phyloP scores from a whole-genome alignment of 2,888 invertebrate genomes.

The Nomada fabriciana region DNA sequence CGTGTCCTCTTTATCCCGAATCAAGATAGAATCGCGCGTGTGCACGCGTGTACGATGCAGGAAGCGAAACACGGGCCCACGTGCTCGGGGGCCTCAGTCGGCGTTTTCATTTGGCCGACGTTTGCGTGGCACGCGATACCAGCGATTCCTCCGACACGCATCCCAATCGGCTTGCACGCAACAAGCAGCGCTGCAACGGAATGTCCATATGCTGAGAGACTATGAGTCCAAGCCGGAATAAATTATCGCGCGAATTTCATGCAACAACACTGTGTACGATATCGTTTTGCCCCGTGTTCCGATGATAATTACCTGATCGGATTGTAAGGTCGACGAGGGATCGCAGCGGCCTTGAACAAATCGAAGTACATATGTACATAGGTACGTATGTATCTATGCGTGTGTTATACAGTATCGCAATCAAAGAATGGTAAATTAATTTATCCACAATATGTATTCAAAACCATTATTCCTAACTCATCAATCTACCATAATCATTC shows the following conservation, averaged over 20 bases:
- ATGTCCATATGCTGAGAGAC: constrained; percentile 66
- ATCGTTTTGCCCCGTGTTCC: constrained; percentile 27
- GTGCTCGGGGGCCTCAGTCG: constrained; percentile 33
- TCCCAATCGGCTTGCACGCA: constrained; percentile 45
- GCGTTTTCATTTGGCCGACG: constrained; percentile 27
- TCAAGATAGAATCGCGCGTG: constrained; percentile 52
- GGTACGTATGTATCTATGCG: neutral
- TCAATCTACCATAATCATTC: no score
- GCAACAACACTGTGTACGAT: constrained; percentile 23
- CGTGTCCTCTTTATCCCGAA: constrained; percentile 49
- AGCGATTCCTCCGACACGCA: constrained; percentile 24
- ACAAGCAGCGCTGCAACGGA: constrained; percentile 54
- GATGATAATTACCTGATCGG: constrained; percentile 40
- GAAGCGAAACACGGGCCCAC: constrained; percentile 30
- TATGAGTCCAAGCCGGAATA: constrained; percentile 66
- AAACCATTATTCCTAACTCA: no score
- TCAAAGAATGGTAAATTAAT: no score
- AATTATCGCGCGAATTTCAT: constrained; percentile 51
- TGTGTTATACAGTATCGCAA: no score
- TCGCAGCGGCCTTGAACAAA: constrained; percentile 1
- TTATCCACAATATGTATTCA: no score
- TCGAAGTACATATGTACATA: neutral
- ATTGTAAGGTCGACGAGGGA: constrained; percentile 17
- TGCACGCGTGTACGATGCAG: constrained; percentile 21
- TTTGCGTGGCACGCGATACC: constrained; percentile 40